Conservation (phyloP, 2,797 vertebrate species). For the Threskiornis aethiopicus region DNA sequence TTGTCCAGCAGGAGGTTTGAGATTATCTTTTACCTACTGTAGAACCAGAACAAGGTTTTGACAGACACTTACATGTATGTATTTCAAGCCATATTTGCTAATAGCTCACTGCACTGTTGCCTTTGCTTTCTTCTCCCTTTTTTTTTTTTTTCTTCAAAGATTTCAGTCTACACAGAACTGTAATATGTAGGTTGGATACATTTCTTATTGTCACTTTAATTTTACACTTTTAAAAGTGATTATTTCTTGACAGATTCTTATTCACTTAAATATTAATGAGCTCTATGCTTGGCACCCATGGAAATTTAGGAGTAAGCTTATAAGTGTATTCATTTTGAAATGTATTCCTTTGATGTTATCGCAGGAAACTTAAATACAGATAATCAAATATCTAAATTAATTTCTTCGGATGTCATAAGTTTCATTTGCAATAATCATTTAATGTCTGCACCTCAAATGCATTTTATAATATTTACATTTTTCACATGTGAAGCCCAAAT, state of each 20-base stretch:
- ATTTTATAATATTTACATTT: not conserved
- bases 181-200: fast-evolving
- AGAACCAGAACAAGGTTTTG: not conserved
- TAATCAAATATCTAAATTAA: not conserved
- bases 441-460: not conserved
- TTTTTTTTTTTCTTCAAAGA: not conserved
- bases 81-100: not conserved
- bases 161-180: not conserved
- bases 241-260: not conserved
- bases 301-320: not conserved
- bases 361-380: not conserved
- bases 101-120: not conserved
- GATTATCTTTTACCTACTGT: not conserved
- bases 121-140: not conserved
- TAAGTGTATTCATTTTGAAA: not conserved
- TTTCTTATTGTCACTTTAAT: not conserved
- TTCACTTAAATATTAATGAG: not conserved
- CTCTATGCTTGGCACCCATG: not conserved
- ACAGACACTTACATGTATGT: not conserved
- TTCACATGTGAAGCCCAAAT: not conserved
- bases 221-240: not conserved
- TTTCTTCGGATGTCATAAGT: not conserved
- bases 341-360: not conserved
- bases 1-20: not conserved
- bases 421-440: not conserved